These are phyloP conservation scores for Neosalanx taihuensis DNA, from an alignment of 2,797 vertebrate species.

Conservation along the genomic window DNA sequence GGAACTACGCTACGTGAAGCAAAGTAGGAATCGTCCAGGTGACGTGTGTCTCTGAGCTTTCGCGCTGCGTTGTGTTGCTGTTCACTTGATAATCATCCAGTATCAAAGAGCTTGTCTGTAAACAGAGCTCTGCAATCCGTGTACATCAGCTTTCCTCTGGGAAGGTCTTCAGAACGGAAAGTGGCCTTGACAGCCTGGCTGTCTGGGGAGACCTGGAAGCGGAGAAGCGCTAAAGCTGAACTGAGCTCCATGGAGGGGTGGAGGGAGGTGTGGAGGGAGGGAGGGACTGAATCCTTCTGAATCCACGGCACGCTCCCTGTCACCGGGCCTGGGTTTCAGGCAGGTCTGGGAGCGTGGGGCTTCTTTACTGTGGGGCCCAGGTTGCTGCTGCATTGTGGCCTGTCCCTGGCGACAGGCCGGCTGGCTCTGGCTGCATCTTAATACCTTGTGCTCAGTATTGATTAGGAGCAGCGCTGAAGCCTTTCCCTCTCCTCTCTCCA, in stretches of 20 bases:
- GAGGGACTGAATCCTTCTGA: slow-evolving; percentile 15
- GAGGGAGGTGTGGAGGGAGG: slow-evolving; percentile 12
- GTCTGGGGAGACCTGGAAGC: not conserved
- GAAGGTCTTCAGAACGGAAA: slow-evolving; percentile 1
- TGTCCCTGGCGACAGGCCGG: slow-evolving; percentile 62
- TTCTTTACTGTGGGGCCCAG: slow-evolving; percentile 36
- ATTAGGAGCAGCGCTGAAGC: slow-evolving; percentile 60
- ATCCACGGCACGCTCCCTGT: slow-evolving; percentile 32
- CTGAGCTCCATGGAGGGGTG: not conserved
- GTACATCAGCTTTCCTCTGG: slow-evolving; percentile 11
- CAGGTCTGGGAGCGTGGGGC: slow-evolving; percentile 19
- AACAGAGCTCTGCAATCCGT: not conserved
- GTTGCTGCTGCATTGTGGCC: slow-evolving; percentile 38
- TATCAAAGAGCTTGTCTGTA: slow-evolving; percentile 16
- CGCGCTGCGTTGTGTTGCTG: not conserved
- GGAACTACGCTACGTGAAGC: not conserved
- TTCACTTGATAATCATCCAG: not conserved
- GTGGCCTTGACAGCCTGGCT: not conserved
- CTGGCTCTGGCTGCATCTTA: slow-evolving; percentile 58
- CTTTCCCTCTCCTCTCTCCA: slow-evolving; percentile 37
- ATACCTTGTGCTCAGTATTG: slow-evolving; percentile 66
- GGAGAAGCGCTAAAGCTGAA: not conserved
- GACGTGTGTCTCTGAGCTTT: not conserved
- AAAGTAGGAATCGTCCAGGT: not conserved
- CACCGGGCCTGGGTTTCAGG: slow-evolving; percentile 31